Conservation (phyloP, 35 echinoderm and acorn worm genomes). For the Eucidaris tribuloides region DNA sequence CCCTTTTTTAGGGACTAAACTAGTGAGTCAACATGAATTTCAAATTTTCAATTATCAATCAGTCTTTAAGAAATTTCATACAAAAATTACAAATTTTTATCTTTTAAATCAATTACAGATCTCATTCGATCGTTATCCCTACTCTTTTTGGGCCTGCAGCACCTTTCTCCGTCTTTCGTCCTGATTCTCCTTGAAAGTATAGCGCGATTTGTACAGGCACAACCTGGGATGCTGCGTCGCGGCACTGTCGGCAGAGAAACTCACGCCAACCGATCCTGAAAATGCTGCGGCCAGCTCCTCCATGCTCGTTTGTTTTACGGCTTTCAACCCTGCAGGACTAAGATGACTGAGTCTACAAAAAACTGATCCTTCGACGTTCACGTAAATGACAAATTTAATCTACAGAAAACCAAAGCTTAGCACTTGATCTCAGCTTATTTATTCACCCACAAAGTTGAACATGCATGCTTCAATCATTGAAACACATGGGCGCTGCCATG, state of each 20-base stretch:
- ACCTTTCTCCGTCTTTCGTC: conserved; percentile 36
- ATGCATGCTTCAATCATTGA: not conserved
- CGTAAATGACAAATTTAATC: not conserved
- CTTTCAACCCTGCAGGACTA: not conserved
- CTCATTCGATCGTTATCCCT: not conserved
- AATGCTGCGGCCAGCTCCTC: conserved; percentile 49
- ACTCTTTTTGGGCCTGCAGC: conserved; percentile 63
- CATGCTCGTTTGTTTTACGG: not conserved
- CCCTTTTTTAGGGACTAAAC: too few relatives aligned
- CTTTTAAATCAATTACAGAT: not conserved
- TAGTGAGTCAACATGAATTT: not conserved
- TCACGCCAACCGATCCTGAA: conserved; percentile 53
- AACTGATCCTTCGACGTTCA: not conserved
- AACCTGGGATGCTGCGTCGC: conserved; percentile 64
- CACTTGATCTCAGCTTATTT: not conserved
- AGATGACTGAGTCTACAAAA: not conserved
- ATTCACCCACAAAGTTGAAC: not conserved
- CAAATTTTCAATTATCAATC: not conserved
- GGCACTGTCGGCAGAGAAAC: conserved; percentile 35
- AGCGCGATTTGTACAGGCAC: conserved; percentile 32
- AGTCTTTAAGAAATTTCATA: not conserved
- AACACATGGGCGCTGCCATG: too few relatives aligned
- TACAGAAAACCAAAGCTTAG: not conserved
- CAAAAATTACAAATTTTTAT: not conserved
- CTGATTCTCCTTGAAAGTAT: conserved; percentile 20